phyloP scores from a whole-genome alignment of 2,888 invertebrate genomes.

The Hirudinaria manillensis region DNA sequence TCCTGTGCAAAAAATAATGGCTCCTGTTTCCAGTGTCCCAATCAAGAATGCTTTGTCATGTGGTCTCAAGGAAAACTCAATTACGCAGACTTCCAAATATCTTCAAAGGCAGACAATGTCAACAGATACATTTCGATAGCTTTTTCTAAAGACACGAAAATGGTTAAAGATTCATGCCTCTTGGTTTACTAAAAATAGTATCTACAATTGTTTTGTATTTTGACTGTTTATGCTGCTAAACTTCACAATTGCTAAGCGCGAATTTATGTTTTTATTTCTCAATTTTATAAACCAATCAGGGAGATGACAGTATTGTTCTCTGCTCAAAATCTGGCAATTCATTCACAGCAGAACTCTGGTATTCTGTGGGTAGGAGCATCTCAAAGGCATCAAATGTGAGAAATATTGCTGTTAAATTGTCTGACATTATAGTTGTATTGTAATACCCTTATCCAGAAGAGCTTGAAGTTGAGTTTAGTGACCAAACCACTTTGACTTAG shows the following conservation, averaged over 20 bases:
- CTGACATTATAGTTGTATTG: too few species aligned
- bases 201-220: too few species aligned
- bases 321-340: neutral
- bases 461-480: too few species aligned
- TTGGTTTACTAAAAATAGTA: too few species aligned
- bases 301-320: slow-evolving; percentile 6
- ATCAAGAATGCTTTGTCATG: neutral
- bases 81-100: neutral
- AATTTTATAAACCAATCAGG: neutral
- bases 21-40: too few species aligned
- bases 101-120: neutral
- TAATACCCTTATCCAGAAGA: too few species aligned
- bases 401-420: too few species aligned
- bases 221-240: too few species aligned
- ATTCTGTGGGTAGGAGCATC: neutral
- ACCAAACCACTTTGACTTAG: too few species aligned
- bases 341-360: slow-evolving; percentile 8
- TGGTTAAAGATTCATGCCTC: neutral
- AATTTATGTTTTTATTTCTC: too few species aligned
- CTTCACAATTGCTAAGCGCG: too few species aligned
- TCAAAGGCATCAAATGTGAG: neutral
- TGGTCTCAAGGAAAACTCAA: neutral
- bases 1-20: too few species aligned
- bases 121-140: slow-evolving; percentile 6
- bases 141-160: neutral